Evolutionary conservation across 2,888 invertebrate genomes (phyloP), one percentile per base, ranked within the genome.

Genomic region (Cheilosia urbana): DNA sequence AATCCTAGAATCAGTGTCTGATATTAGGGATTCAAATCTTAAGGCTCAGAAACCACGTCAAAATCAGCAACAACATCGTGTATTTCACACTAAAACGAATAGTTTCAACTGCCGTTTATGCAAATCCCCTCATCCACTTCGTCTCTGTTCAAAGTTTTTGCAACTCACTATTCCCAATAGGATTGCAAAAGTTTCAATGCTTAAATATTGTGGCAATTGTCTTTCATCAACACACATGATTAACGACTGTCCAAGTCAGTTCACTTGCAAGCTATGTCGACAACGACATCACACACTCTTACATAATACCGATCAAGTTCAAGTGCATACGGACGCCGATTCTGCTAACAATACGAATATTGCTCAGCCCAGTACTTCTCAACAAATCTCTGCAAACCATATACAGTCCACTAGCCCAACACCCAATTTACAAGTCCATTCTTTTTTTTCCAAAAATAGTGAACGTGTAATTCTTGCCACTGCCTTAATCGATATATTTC

Each of bases 241-340:
- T 0, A 42, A n/a, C 4, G 42, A 42, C 4, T 42, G n/a, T n/a
- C 42, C 1, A 2, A 42, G 42, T 13, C 42, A 42, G 42, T 42
- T 42, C 0, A 42, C 42, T 42, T n/a, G 42, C 13, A 42, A n/a
- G 42, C 5, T 42, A 13, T 47, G 47, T 51, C 49, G 21, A 3
- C 19, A 51, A 21, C 49, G 49, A 11, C 21, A 51, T 51, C 49
- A 51, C 49, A 51, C 49, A 51, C 49, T 51, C 13, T 24, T 51
- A 11, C 21, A 21, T 51, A 51, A 24, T 24, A 11, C 24, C 24
- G 17, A 34, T 24, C 24, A 2, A 24, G 24, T 3, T 3, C 2
- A 24, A 24, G 24, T 24, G 24, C 24, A 24, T 2, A 2, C 2
- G 2, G 34, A 34, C 0, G 24, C 49, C 15, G 6, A 2, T 24